phyloP scores from a whole-genome alignment of 2,888 invertebrate genomes.

The Acheta domesticus region DNA sequence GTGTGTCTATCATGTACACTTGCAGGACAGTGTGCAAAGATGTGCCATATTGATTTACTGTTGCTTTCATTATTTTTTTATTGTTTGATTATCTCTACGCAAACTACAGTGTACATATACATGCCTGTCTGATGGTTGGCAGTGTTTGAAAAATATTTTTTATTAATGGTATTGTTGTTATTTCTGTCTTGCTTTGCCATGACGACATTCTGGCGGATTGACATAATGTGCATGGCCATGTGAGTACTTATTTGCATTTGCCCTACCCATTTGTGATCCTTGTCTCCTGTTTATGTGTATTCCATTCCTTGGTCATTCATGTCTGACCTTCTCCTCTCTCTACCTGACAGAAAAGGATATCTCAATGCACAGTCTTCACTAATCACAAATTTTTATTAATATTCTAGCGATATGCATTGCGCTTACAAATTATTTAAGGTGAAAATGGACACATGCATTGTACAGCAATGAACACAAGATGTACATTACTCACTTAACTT shows the following conservation, averaged over 20 bases:
- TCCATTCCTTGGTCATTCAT: not conserved
- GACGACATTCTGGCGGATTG: slow-evolving; percentile 35
- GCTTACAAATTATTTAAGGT: too few relatives aligned
- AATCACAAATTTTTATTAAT: too few relatives aligned
- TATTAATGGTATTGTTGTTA: slow-evolving; percentile 31
- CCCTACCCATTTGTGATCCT: not conserved
- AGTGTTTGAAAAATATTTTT: slow-evolving; percentile 21
- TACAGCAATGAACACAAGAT: too few relatives aligned
- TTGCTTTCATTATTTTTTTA: not conserved
- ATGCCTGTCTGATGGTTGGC: slow-evolving; percentile 18
- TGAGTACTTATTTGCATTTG: slow-evolving; percentile 37
- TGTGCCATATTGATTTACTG: not conserved
- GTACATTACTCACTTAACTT: too few relatives aligned
- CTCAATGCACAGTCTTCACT: too few relatives aligned
- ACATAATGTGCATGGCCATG: slow-evolving; percentile 39
- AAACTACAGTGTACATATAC: slow-evolving; percentile 12
- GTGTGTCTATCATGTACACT: slow-evolving; percentile 18
- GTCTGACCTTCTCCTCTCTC: not conserved
- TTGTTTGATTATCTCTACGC: not conserved
- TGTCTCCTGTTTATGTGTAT: not conserved
- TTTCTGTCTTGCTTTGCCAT: slow-evolving; percentile 36
- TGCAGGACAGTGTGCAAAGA: not conserved
- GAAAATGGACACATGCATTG: too few relatives aligned
- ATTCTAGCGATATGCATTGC: too few relatives aligned
- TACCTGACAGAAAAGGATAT: too few relatives aligned